These are phyloP conservation scores for Rhaphigaster nebulosa DNA, from an alignment of 2,888 invertebrate species.

Conservation along the genomic window DNA sequence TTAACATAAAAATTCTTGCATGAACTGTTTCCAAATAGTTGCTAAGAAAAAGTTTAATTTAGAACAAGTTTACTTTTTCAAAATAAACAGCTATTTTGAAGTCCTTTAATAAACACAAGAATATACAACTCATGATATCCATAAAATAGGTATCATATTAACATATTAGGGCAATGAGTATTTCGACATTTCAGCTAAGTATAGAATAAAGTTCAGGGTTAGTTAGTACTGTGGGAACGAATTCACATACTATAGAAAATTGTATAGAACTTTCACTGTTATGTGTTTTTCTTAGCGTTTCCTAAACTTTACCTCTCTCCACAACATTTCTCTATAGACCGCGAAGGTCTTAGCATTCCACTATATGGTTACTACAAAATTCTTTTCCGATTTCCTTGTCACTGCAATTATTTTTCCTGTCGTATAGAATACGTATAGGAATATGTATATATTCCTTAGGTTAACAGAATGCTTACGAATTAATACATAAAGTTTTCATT, in stretches of 20 bases:
- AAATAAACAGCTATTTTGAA: too few relatives aligned
- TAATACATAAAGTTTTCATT: too few relatives aligned
- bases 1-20: too few relatives aligned
- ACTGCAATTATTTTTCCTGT: background rate
- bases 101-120: too few relatives aligned
- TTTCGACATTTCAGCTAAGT: background rate
- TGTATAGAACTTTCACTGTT: conserved; percentile 29
- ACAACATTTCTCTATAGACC: conserved; percentile 7
- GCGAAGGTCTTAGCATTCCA: background rate
- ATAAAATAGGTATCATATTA: background rate
- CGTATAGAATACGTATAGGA: too few relatives aligned
- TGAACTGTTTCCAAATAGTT: too few relatives aligned
- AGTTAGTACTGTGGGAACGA: background rate
- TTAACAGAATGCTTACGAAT: too few relatives aligned
- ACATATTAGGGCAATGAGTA: background rate
- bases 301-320: background rate
- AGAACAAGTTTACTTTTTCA: too few relatives aligned
- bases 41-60: too few relatives aligned
- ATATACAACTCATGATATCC: too few relatives aligned
- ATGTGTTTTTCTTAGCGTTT: background rate
- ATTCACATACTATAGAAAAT: background rate
- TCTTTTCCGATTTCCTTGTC: background rate
- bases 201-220: background rate
- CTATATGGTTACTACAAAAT: background rate
- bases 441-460: too few relatives aligned